phyloP scores from a whole-genome alignment of 2,888 invertebrate species.

The Mellilla xanthometata region DNA sequence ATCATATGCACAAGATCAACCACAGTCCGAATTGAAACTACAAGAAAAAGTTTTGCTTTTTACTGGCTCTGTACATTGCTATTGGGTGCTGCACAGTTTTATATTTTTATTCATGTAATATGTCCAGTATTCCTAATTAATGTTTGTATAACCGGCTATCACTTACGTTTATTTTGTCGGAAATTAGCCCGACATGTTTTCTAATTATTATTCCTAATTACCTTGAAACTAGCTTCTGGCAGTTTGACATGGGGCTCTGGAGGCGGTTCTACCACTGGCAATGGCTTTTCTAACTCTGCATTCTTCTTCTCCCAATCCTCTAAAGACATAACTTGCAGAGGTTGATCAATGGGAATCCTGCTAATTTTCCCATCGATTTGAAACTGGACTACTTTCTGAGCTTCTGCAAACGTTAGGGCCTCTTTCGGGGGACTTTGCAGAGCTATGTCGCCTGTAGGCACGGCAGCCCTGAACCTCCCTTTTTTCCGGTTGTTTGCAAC shows the following conservation, averaged over 20 bases:
- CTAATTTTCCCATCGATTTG: conserved; percentile 92
- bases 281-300: conserved; percentile 68
- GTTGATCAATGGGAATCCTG: conserved; percentile 85
- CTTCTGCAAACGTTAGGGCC: conserved; percentile 91
- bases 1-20: no score
- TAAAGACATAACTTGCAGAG: conserved; percentile 86
- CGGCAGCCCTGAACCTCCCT: conserved; percentile 81
- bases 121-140: no score
- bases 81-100: no score
- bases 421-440: conserved; percentile 83
- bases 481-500: conserved; percentile 85
- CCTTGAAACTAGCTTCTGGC: conserved; percentile 75
- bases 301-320: conserved; percentile 84
- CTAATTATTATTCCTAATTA: conserved; percentile 28
- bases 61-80: no score
- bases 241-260: conserved; percentile 71
- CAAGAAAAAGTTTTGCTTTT: no score
- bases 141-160: no score
- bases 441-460: conserved; percentile 81
- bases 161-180: no score
- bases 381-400: conserved; percentile 93
- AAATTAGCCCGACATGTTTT: no score
- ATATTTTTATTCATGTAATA: no score
- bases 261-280: conserved; percentile 66
- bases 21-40: no score